These are phyloP conservation scores for Philopedon plagiatum DNA, from an alignment of 2,888 invertebrate species.

Conservation along the genomic window DNA sequence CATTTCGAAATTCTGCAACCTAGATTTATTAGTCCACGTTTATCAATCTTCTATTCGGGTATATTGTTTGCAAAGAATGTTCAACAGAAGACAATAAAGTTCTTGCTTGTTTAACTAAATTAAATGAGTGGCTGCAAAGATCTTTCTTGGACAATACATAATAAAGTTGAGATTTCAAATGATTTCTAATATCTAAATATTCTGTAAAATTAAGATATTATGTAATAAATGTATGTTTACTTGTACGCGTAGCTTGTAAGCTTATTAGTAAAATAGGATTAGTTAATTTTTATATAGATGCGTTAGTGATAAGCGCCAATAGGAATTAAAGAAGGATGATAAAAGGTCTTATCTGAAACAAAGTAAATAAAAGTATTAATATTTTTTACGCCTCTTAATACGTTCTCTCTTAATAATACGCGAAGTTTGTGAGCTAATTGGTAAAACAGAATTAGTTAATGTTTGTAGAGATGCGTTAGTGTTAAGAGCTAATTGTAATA, in stretches of 20 bases:
- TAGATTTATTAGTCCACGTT: too few relatives aligned
- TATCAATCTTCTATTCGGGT: not conserved
- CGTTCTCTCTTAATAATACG: too few relatives aligned
- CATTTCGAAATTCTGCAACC: slow-evolving; percentile 24
- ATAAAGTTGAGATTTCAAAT: not conserved
- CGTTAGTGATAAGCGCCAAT: not conserved
- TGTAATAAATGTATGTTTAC: slow-evolving; percentile 5
- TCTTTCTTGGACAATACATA: not conserved
- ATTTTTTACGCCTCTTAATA: too few relatives aligned
- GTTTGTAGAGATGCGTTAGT: too few relatives aligned
- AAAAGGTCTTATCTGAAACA: not conserved
- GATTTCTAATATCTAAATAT: not conserved
- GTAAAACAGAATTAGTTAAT: too few relatives aligned
- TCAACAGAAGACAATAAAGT: not conserved
- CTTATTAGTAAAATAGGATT: slow-evolving; percentile 1
- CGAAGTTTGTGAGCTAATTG: too few relatives aligned
- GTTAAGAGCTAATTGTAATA: too few relatives aligned
- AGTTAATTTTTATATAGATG: slow-evolving; percentile 4
- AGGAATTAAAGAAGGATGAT: not conserved
- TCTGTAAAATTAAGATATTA: not conserved
- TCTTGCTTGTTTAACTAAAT: not conserved
- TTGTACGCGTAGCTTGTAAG: not conserved
- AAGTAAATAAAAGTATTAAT: not conserved
- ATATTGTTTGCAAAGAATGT: not conserved
- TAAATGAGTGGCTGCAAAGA: not conserved